These are phyloP conservation scores for Brachyalestes nurse DNA, from an alignment of 2,797 vertebrate species.

Conservation along the genomic window DNA sequence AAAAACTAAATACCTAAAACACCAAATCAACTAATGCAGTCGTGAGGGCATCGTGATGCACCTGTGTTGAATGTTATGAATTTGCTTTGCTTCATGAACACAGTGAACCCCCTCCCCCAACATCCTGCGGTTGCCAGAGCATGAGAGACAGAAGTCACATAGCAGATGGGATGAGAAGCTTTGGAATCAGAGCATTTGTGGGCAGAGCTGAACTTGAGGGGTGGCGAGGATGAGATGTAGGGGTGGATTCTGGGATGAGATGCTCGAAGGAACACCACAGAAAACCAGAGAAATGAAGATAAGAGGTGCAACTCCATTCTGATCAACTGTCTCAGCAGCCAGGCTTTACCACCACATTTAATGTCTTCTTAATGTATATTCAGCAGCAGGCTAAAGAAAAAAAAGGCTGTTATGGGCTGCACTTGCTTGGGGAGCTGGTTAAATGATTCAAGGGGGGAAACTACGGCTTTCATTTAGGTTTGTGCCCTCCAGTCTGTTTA, in stretches of 20 bases:
- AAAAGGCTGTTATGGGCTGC: constrained; percentile 77
- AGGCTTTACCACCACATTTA: constrained; percentile 54
- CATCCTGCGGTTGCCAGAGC: neutral
- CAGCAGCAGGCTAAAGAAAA: constrained; percentile 63
- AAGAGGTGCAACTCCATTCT: constrained; percentile 20
- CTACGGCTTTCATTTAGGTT: constrained; percentile 90
- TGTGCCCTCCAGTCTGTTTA: constrained; percentile 94
- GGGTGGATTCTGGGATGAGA: neutral
- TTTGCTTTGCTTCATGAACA: constrained; percentile 3
- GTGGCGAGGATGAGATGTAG: neutral
- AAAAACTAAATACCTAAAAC: neutral
- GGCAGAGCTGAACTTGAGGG: neutral
- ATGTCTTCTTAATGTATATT: constrained; percentile 72
- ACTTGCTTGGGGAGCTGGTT: constrained; percentile 81
- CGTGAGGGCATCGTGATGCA: neutral
- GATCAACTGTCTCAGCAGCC: constrained; percentile 47
- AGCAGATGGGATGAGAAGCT: constrained; percentile 27
- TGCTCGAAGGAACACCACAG: neutral
- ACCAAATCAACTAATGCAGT: neutral
- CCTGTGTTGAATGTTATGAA: neutral
- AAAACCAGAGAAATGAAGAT: constrained; percentile 22
- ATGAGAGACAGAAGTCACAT: constrained; percentile 8
- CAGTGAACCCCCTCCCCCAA: neutral
- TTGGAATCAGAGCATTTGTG: neutral
- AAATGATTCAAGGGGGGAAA: constrained; percentile 86